Evolutionary conservation across 2,113 vertebrate species (phyloP).

Genomic region (Apodemus sylvaticus): DNA sequence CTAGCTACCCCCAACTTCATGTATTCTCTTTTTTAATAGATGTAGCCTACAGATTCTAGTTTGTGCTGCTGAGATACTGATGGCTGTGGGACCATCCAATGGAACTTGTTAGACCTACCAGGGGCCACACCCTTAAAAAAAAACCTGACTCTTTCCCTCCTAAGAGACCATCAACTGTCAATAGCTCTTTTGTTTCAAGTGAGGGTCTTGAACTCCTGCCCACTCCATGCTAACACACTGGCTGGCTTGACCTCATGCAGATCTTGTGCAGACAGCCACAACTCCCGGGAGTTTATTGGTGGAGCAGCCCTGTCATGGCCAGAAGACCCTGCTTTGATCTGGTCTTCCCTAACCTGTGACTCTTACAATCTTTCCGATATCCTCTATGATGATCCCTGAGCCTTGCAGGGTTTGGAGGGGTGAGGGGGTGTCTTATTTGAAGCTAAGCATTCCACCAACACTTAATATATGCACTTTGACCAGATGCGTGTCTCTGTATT

Average conservation of each 20-base stretch:
- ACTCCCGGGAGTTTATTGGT: background rate
- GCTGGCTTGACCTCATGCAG: too few species aligned
- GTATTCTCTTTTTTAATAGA: background rate
- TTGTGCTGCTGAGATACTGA: background rate
- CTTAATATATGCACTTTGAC: background rate
- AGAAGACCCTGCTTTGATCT: background rate
- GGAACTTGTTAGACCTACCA: too few species aligned
- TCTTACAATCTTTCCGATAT: background rate
- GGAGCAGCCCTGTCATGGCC: background rate
- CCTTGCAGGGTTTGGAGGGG: background rate
- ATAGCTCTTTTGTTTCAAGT: too few species aligned
- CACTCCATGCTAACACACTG: background rate
- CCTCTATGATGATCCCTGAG: background rate
- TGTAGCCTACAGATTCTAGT: background rate
- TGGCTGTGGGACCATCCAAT: background rate
- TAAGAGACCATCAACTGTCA: background rate
- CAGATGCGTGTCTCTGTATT: background rate
- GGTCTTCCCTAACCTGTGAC: too few species aligned
- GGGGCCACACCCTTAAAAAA: background rate
- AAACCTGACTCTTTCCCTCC: background rate
- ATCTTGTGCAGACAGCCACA: background rate
- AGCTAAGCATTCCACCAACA: background rate
- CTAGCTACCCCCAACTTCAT: background rate
- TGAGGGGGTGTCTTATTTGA: background rate
- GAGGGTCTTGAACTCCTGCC: background rate